Evolutionary conservation across 1,140 invertebrate species (phyloP).

Genomic region (Paraescarpia echinospica): DNA sequence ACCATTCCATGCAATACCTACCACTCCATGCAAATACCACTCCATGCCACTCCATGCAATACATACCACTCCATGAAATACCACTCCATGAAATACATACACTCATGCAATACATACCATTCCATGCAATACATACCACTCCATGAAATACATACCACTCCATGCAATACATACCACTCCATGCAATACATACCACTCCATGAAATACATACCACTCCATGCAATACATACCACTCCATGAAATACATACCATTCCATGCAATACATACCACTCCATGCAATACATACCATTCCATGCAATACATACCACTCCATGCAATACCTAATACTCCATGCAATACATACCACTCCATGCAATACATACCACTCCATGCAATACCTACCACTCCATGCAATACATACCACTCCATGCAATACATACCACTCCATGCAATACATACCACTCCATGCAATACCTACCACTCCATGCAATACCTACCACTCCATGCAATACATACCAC

Average conservation of each 20-base stretch:
- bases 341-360: neutral
- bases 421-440: neutral
- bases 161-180: neutral
- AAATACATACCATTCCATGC: neutral
- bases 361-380: neutral
- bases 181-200: no score
- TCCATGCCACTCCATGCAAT: neutral
- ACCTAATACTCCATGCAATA: neutral
- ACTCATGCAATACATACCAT: no score
- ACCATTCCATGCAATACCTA: neutral
- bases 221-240: neutral
- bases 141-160: no score
- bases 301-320: neutral
- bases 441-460: neutral
- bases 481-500: neutral
- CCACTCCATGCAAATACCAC: neutral
- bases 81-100: neutral
- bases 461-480: neutral
- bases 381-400: neutral
- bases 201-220: no score
- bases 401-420: neutral
- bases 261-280: neutral
- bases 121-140: no score
- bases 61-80: neutral
- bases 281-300: neutral